phyloP scores from a whole-genome alignment of 2,888 invertebrate species.

The Arrhopalites spinosus region DNA sequence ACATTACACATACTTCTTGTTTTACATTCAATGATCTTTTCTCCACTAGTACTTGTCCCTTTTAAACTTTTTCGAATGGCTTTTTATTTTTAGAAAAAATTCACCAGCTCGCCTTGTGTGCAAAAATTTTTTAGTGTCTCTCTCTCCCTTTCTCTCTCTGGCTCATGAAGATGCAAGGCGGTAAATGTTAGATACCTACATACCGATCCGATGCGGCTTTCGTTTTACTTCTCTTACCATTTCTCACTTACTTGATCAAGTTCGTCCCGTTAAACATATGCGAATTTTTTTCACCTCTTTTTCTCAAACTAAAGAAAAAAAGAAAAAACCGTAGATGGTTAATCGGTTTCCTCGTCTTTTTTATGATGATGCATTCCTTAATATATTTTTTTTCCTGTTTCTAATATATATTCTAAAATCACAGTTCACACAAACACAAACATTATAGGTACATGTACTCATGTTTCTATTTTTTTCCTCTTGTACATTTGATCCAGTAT shows the following conservation, averaged over 20 bases:
- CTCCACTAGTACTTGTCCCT: background rate
- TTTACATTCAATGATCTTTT: constrained; percentile 19
- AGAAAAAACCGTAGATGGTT: background rate
- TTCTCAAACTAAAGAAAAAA: background rate
- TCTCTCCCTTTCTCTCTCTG: background rate
- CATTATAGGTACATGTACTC: background rate
- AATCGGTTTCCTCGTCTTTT: too few species aligned
- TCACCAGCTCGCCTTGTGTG: constrained; percentile 38
- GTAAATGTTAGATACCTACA: background rate
- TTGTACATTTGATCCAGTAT: too few species aligned
- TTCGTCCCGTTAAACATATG: constrained; percentile 32
- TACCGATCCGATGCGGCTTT: background rate
- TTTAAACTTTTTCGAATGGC: constrained; percentile 25
- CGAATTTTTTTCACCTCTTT: constrained; percentile 33
- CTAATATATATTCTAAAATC: too few species aligned
- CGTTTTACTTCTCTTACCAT: background rate
- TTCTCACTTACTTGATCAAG: constrained; percentile 16
- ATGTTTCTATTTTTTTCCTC: too few species aligned
- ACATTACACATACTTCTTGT: background rate
- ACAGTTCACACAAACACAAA: background rate
- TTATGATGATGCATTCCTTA: too few species aligned
- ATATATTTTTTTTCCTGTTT: too few species aligned
- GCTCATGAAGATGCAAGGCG: too few species aligned
- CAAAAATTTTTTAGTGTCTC: constrained; percentile 35
- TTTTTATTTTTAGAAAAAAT: constrained; percentile 40